A percentile compares a stretch with the other conserved stretches of the same genome.
These are phyloP conservation scores for Drosophila leontia DNA, from an alignment of 1,140 invertebrate species.

Conservation along the genomic window DNA sequence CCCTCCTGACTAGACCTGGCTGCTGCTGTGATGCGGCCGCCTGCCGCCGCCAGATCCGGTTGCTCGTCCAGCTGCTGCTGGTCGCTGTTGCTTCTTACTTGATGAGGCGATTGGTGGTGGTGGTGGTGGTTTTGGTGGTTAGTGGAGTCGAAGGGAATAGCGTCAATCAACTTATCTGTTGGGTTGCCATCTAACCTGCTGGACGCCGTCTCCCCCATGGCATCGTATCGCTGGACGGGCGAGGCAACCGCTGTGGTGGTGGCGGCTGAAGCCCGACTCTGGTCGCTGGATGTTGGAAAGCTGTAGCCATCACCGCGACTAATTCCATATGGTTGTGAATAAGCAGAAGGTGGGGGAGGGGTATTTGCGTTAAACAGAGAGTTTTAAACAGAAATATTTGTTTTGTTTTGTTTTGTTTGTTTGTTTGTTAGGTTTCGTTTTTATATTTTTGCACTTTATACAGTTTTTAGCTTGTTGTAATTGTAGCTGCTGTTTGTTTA, in stretches of 20 bases:
- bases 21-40: constrained; percentile 40
- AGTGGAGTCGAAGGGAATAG: constrained; percentile 49
- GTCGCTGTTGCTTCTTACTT: constrained; percentile 48
- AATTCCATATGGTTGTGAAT: constrained; percentile 85
- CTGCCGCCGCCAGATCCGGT: constrained; percentile 35
- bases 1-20: constrained; percentile 48
- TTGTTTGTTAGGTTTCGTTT: constrained; percentile 29
- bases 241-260: constrained; percentile 42
- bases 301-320: constrained; percentile 95
- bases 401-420: constrained; percentile 55
- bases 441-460: constrained; percentile 29
- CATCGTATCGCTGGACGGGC: constrained; percentile 89
- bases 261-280: constrained; percentile 85
- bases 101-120: constrained; percentile 59
- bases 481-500: constrained; percentile 33
- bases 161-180: constrained; percentile 81
- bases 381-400: constrained; percentile 53
- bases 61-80: constrained; percentile 8
- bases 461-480: constrained; percentile 46
- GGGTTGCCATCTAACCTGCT: constrained; percentile 87
- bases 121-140: constrained; percentile 37
- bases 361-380: constrained; percentile 63
- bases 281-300: constrained; percentile 92
- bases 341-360: constrained; percentile 67
- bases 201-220: constrained; percentile 93